Evolutionary conservation across 53 echinoderm and acorn worm genomes (phyloP), one percentile per base, ranked within the genome.

Genomic region (Pentamera pediparva): DNA sequence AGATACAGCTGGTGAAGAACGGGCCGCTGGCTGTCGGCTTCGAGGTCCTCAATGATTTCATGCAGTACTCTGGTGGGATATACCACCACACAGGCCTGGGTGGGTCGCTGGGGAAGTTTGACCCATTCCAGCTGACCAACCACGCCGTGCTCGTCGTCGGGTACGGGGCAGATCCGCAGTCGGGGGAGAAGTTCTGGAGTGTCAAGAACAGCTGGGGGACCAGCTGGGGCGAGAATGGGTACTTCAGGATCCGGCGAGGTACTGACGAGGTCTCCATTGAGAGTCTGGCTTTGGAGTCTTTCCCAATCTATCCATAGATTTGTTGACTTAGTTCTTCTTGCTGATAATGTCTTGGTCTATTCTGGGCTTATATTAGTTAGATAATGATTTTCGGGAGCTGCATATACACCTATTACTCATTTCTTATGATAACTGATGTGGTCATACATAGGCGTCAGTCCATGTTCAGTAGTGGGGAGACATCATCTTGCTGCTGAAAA

Each of bases 131-230:
- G 56, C 34, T 86, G 11, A 93, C 93, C 51, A 86, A 92, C 49
- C 95, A 95, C 57, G 95, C 81, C 5, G 95, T 95, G 20, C 53
- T 95, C 47, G 64, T 82, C 0, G 95, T 95, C 2, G 95, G 95
- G 8, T 95, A 95, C 35, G 95, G 95, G 1, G 69, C 76, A 6
- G 89, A 92, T 45, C 30, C 64, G 5, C 57, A 32, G 24, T 83
- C 86, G 0, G 89, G 86, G 3, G 77, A 85, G 80, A 85, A 79
- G 22, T 92, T 79, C 70, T 92, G 92, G 92, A 83, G 36, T n/a
- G 89, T 90, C 19, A 87, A 93, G 71, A 93, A 93, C 67, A 93
- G 94, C 79, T 93, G 94, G 94, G 89, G 94, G 13, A 27, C 53
- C 18, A 19, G 28, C 17, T 93, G 94, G 94, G 94, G 94, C 10